These are phyloP conservation scores for Drosophila funebris DNA, from an alignment of 1,140 invertebrate genomes.

Conservation along the genomic window DNA sequence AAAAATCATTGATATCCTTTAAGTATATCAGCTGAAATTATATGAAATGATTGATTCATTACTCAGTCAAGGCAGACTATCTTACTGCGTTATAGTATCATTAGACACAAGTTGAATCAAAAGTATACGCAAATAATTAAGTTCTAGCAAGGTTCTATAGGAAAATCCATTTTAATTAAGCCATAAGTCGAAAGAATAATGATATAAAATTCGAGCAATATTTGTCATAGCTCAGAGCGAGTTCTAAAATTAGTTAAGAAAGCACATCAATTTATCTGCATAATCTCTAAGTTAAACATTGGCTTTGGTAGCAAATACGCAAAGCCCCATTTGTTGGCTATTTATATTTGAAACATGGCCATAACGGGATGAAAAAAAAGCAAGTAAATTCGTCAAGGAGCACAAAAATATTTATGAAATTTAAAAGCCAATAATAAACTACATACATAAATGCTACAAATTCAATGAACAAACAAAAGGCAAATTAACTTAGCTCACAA, in stretches of 20 bases:
- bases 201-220: neutral
- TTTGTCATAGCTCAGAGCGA: neutral
- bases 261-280: neutral
- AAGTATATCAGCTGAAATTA: no score
- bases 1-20: neutral
- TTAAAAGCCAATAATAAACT: constrained; percentile 55
- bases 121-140: neutral
- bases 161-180: neutral
- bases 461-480: constrained; percentile 55
- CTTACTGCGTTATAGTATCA: no score
- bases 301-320: neutral
- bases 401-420: constrained; percentile 26
- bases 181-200: neutral
- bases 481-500: constrained; percentile 52
- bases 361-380: neutral
- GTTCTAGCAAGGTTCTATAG: neutral
- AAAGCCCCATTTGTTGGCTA: neutral
- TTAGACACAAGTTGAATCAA: no score
- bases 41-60: no score
- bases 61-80: no score
- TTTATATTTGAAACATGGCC: constrained; percentile 7
- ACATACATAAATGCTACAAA: constrained; percentile 45
- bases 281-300: constrained; percentile 4
- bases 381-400: constrained; percentile 1
- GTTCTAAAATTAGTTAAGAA: neutral